Percentiles rank a stretch among this genome's conserved stretches.
Evolutionary conservation across 2,797 vertebrate genomes (phyloP).

Genomic region (Sebastes umbrosus): DNA sequence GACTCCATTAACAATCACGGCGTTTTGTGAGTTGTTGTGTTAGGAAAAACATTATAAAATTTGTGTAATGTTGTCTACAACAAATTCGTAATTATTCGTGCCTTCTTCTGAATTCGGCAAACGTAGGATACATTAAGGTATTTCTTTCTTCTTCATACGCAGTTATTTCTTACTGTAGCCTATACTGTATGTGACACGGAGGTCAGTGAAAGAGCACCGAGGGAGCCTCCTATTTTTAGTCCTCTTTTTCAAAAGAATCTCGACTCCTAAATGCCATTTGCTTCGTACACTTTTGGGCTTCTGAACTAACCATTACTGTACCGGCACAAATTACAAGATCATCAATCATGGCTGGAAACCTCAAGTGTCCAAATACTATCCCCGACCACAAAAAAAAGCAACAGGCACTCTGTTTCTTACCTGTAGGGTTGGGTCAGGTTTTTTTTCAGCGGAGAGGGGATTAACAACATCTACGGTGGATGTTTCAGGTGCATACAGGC

Average conservation of each 20-base stretch:
- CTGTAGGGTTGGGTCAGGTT: not conserved
- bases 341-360: slow-evolving; percentile 59
- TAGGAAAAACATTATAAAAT: not conserved
- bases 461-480: slow-evolving; percentile 8
- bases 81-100: not conserved
- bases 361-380: slow-evolving; percentile 52
- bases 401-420: slow-evolving; percentile 27
- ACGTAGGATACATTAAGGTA: not conserved
- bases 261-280: slow-evolving; percentile 16
- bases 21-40: not conserved
- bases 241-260: slow-evolving; percentile 26
- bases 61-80: not conserved
- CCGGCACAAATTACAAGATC: slow-evolving; percentile 57
- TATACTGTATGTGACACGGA: slow-evolving; percentile 9
- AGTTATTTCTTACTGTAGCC: too few species aligned
- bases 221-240: slow-evolving; percentile 38
- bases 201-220: slow-evolving; percentile 37
- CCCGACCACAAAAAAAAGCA: slow-evolving; percentile 10
- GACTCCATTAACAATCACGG: too few species aligned
- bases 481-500: slow-evolving; percentile 39
- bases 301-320: slow-evolving; percentile 48
- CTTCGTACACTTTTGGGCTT: slow-evolving; percentile 11
- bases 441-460: not conserved
- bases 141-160: not conserved
- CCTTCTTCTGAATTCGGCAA: not conserved